Base-by-base conservation (phyloP, 1,140 invertebrate genomes). In the Drosophila nigromelanica region DNA sequence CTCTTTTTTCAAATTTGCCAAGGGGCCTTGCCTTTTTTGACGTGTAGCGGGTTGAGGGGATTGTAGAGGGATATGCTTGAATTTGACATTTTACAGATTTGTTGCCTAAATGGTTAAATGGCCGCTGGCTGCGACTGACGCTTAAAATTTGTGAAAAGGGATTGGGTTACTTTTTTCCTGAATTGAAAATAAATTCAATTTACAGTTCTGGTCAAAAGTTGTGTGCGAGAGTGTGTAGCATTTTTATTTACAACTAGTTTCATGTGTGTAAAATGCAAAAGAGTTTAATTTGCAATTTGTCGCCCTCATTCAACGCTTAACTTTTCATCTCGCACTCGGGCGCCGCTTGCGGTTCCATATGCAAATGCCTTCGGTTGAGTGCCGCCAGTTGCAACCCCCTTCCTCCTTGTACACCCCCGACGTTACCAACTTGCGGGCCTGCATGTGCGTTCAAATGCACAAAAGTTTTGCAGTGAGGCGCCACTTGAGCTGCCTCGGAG, bases 261-360 rank as follows among this genome's bases (percentile, higher is more conserved):
- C 42, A 61, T 66, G 70, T 71, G 68, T 81, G 79, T 64, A 73
- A 82, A 82, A 83, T 89, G 79, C 73, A 89, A 89, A 87, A 89
- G 83, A 89, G 83, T 89, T 89, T 89, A 89, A 89, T 89, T 89
- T 89, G 83, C 83, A 89, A 89, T 89, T 89, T 89, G 83, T 89
- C 83, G 83, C 83, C 79, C 83, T 89, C 83, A 89, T 89, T 89
- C 79, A 89, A 79, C 83, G 83, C 76, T 83, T 83, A 89, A 89
- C 83, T 89, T 89, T 89, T 76, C 63, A 59, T 68, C 59, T 60
- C 35, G 21, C 62, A 78, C 77, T 75, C 80, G 64, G 61, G 48
- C 69, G 68, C 12, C 63, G 73, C 78, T 80, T 89, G 83, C 37
- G 83, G 83, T 74, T 87, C 73, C 83, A 87, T 82, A 87, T 89